Percentiles rank a stretch among this genome's conserved stretches.
Conservation (phyloP, 2,888 invertebrate genomes). For the Malachius bipustulatus region DNA sequence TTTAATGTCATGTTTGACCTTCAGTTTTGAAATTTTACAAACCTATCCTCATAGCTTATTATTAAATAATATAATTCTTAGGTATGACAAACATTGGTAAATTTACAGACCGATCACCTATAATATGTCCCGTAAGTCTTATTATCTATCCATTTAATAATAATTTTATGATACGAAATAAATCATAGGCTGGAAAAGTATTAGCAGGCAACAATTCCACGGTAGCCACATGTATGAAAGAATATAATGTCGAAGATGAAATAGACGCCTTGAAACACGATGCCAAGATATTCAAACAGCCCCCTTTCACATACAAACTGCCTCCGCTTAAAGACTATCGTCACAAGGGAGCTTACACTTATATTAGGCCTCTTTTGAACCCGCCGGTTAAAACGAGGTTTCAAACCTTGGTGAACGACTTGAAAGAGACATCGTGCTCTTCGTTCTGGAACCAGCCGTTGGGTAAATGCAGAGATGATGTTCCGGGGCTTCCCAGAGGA, state of each 20-base stretch:
- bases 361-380: constrained; percentile 25
- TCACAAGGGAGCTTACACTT: constrained; percentile 11
- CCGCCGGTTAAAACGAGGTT: constrained; percentile 36
- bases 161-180: too few relatives aligned
- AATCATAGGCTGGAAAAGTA: constrained; percentile 29
- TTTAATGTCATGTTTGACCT: too few relatives aligned
- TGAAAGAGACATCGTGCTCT: constrained; percentile 38
- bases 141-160: background rate
- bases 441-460: constrained; percentile 38
- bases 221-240: constrained; percentile 23
- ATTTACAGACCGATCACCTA: constrained; percentile 15
- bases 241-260: constrained; percentile 27
- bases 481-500: constrained; percentile 36
- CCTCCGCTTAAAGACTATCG: constrained; percentile 6
- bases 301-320: constrained; percentile 17
- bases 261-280: constrained; percentile 29
- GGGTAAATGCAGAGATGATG: constrained; percentile 36
- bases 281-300: constrained; percentile 12
- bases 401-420: constrained; percentile 37
- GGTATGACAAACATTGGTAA: constrained; percentile 14
- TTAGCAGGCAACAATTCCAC: constrained; percentile 21
- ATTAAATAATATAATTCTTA: too few relatives aligned
- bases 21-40: too few relatives aligned
- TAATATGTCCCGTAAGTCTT: constrained; percentile 19
- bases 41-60: too few relatives aligned